Evolutionary conservation across 2,113 vertebrate genomes (phyloP), one percentile per base, ranked within the genome.

Genomic region (Malurus elegans): DNA sequence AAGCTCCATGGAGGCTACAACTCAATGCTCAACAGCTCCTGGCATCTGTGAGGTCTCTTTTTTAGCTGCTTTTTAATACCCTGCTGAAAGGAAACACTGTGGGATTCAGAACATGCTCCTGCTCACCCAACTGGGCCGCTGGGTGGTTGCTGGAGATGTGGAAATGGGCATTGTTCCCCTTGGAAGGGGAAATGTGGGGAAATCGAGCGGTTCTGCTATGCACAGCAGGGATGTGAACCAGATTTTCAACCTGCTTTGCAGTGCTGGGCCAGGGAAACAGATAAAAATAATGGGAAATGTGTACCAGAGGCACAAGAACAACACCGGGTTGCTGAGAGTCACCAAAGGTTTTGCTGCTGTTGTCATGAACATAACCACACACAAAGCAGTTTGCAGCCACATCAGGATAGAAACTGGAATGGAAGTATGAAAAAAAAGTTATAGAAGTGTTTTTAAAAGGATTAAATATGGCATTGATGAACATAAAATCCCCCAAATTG

Each of bases 11-110:
- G 97, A 98, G 97, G 97, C 97, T 97, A 97, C 97, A 97, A 96
- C 97, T 97, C 96, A 97, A 91, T 95, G 97, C 97, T 97, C 97
- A 98, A 97, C 97, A 96, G 97, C 40, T 96, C 95, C 91, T 97
- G 97, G 98, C 97, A 97, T 97, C 97, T 97, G 93, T 97, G 96
- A 97, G 96, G 94, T 95, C 96, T 94, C 86, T 86, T 96, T 96
- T 66, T 92, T 15, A 87, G 86, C 42, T 71, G 87, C 50, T 91
- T 88, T 96, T 96, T 95, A 96, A 97, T 95, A 79, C 86, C 83
- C 91, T 71, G 93, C 21, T 96, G 96, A 97, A 97, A 98, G 96
- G 56, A 89, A 94, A 74, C 51, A 34, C 80, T 83, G 94, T 66
- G 79, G 85, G 86, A 79, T 81, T 86, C 82, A 84, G 81, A 70